Conservation (phyloP, 2,797 vertebrate species). For the Brotula barbata region DNA sequence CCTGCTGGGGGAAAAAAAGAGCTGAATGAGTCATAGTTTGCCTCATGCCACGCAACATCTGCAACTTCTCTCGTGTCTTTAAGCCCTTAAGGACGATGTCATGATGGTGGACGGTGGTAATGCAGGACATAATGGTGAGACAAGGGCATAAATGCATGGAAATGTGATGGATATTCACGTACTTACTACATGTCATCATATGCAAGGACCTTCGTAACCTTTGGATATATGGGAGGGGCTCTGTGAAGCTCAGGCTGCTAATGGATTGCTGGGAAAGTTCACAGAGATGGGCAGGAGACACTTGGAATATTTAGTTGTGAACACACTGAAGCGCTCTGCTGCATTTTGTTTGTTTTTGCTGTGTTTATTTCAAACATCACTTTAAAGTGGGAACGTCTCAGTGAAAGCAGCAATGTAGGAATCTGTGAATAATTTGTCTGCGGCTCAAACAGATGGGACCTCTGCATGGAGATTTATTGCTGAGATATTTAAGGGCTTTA, state of each 20-base stretch:
- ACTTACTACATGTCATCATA: conserved; percentile 37
- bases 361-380: background rate
- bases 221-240: conserved; percentile 61
- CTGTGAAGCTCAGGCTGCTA: conserved; percentile 36
- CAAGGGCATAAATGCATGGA: conserved; percentile 40
- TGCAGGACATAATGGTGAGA: conserved; percentile 24
- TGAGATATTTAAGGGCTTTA: conserved; percentile 12
- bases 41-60: conserved; percentile 60
- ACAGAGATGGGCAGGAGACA: conserved; percentile 13
- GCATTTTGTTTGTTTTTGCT: conserved; percentile 8
- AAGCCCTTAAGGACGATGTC: conserved; percentile 60
- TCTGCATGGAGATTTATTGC: conserved; percentile 21
- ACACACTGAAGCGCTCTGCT: background rate
- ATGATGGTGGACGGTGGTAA: conserved; percentile 26
- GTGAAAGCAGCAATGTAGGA: background rate
- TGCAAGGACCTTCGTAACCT: conserved; percentile 49
- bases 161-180: conserved; percentile 38
- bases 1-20: conserved; percentile 24
- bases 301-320: conserved; percentile 34
- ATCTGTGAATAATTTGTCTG: background rate
- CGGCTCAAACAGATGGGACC: conserved; percentile 37
- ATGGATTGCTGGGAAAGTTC: conserved; percentile 53
- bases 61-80: conserved; percentile 59
- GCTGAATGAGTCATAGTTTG: conserved; percentile 63
- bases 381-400: background rate